These are phyloP conservation scores for Drosophila murphyi DNA, from an alignment of 1,140 invertebrate genomes.

Conservation along the genomic window DNA sequence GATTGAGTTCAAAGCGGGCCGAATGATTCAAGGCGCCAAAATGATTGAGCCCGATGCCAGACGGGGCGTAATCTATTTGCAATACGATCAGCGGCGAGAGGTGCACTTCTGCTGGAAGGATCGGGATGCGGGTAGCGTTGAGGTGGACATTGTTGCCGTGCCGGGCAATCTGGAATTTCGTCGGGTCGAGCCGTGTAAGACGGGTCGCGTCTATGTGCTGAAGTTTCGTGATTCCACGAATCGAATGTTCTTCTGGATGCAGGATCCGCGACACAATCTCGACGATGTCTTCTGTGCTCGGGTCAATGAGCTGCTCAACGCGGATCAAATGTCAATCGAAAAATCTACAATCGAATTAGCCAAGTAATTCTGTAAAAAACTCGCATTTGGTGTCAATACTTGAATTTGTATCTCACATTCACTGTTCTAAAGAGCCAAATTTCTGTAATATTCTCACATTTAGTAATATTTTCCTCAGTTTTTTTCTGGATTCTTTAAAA, in stretches of 20 bases:
- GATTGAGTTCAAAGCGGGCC: conserved; percentile 97
- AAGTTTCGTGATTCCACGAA: conserved; percentile 96
- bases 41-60: conserved; percentile 97
- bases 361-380: background rate
- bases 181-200: conserved; percentile 96
- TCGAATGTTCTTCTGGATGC: conserved; percentile 98
- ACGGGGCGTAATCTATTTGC: conserved; percentile 96
- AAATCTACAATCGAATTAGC: background rate
- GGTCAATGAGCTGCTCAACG: conserved; percentile 93
- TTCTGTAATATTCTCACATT: no score
- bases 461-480: no score
- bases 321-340: conserved; percentile 84
- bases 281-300: conserved; percentile 95
- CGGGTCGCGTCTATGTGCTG: conserved; percentile 97
- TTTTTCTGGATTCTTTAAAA: no score
- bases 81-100: conserved; percentile 95
- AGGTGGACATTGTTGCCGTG: conserved; percentile 96
- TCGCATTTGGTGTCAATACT: background rate
- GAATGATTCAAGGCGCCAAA: conserved; percentile 96
- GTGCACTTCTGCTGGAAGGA: conserved; percentile 99
- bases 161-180: conserved; percentile 99
- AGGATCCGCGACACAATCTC: conserved; percentile 97
- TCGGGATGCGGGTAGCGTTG: conserved; percentile 87
- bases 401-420: background rate
- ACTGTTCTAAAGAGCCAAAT: no score